Evolutionary conservation across 1,140 invertebrate species (phyloP).

Genomic region (Aricia agestis): DNA sequence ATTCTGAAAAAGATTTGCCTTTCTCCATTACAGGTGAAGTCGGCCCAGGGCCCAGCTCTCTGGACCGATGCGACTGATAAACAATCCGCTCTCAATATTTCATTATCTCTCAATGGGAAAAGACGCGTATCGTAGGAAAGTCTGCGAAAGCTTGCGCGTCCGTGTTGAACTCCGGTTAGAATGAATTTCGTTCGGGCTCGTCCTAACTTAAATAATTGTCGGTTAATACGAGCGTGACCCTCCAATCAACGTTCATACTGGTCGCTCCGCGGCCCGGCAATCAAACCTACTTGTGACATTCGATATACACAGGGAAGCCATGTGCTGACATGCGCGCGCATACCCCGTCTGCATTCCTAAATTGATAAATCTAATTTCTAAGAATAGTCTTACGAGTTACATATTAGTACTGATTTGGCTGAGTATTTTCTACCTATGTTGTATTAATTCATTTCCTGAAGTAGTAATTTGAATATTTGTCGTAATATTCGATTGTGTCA

Average conservation of each 20-base stretch:
- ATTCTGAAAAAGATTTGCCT: slow-evolving; percentile 82
- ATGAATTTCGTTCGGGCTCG: background rate
- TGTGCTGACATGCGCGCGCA: slow-evolving; percentile 59
- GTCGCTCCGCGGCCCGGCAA: background rate
- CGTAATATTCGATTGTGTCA: slow-evolving; percentile 30
- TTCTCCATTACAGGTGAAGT: slow-evolving; percentile 70
- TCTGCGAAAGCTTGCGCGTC: background rate
- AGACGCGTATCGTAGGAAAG: no score
- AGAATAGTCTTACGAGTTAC: slow-evolving; percentile 22
- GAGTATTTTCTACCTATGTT: background rate
- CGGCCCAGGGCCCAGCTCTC: slow-evolving; percentile 49
- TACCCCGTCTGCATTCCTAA: slow-evolving; percentile 45
- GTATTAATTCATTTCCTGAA: background rate
- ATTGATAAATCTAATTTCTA: slow-evolving; percentile 45
- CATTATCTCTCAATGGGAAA: slow-evolving; percentile 2
- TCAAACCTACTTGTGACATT: slow-evolving; percentile 10
- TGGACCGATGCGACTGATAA: slow-evolving; percentile 34
- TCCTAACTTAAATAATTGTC: slow-evolving; percentile 8
- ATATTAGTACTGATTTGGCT: slow-evolving; percentile 7
- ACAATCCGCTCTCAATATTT: slow-evolving; percentile 18
- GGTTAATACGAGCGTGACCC: slow-evolving; percentile 5
- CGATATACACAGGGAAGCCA: slow-evolving; percentile 36
- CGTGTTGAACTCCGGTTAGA: slow-evolving; percentile 19
- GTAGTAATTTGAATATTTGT: background rate
- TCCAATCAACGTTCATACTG: background rate